Conservation (phyloP, 2,888 invertebrate genomes). For the Hoplodrina blanda region DNA sequence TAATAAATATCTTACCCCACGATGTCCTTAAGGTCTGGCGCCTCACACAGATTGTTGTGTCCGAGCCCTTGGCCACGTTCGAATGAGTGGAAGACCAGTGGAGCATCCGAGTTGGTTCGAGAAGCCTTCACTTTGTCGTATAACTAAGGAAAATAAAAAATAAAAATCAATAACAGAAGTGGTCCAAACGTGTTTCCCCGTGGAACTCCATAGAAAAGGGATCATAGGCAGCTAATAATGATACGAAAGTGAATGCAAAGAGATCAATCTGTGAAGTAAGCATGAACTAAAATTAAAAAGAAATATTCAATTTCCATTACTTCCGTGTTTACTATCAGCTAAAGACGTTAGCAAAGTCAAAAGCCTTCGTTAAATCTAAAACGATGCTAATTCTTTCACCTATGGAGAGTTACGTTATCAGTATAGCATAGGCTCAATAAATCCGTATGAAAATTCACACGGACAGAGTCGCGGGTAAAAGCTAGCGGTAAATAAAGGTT, state of each 20-base stretch:
- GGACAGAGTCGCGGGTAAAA: no score
- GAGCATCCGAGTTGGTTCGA: slow-evolving; percentile 90
- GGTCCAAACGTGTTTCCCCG: slow-evolving; percentile 3
- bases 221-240: not conserved
- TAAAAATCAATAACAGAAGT: not conserved
- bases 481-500: not conserved
- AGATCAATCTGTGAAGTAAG: no score
- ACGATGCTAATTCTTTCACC: not conserved
- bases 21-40: slow-evolving; percentile 92
- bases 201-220: not conserved
- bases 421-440: no score
- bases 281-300: not conserved
- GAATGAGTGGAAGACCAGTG: slow-evolving; percentile 93
- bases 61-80: slow-evolving; percentile 92
- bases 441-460: no score
- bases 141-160: slow-evolving; percentile 87
- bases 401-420: no score
- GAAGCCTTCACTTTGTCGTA: slow-evolving; percentile 91
- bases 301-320: not conserved
- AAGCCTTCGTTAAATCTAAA: slow-evolving; percentile 1
- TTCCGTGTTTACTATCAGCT: not conserved
- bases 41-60: slow-evolving; percentile 96
- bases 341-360: not conserved
- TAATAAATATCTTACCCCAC: slow-evolving; percentile 88
- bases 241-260: not conserved